Conservation (phyloP, 2,888 invertebrate genomes). For the Seira ritae region DNA sequence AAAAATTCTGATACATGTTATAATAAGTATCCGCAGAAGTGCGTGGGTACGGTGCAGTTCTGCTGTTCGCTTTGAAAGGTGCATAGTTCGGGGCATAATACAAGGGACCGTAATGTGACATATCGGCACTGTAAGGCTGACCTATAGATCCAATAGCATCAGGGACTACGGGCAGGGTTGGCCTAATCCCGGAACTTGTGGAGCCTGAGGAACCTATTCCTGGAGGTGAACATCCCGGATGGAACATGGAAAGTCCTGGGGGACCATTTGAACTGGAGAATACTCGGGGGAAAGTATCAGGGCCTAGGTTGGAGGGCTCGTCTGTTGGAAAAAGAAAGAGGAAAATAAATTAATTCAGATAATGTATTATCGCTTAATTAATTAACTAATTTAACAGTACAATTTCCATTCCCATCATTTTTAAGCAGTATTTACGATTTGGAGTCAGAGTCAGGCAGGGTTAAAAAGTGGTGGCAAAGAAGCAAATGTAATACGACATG, state of each 20-base stretch:
- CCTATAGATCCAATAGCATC: slow-evolving; percentile 75
- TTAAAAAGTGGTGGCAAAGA: slow-evolving; percentile 40
- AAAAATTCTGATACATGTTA: slow-evolving; percentile 73
- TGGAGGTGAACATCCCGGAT: slow-evolving; percentile 46
- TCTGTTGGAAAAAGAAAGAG: slow-evolving; percentile 51
- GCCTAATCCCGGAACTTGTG: slow-evolving; percentile 25
- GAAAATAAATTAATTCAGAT: neutral
- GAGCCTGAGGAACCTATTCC: slow-evolving; percentile 18
- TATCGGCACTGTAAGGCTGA: slow-evolving; percentile 82
- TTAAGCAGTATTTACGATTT: no score
- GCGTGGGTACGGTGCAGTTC: slow-evolving; percentile 68
- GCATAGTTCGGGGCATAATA: slow-evolving; percentile 77
- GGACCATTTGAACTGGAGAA: slow-evolving; percentile 53
- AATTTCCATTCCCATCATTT: no score
- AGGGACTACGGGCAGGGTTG: slow-evolving; percentile 51
- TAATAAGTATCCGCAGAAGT: slow-evolving; percentile 68
- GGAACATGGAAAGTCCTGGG: slow-evolving; percentile 52
- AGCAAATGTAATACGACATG: slow-evolving; percentile 44
- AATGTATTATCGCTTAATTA: no score
- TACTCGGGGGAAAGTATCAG: slow-evolving; percentile 68
- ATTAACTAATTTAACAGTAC: no score
- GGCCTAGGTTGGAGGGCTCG: slow-evolving; percentile 52
- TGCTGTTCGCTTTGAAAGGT: slow-evolving; percentile 64
- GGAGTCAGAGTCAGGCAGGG: no score
- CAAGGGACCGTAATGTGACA: slow-evolving; percentile 83